Evolutionary conservation across 2,888 invertebrate genomes (phyloP).

Genomic region (Cheilosia impressa): DNA sequence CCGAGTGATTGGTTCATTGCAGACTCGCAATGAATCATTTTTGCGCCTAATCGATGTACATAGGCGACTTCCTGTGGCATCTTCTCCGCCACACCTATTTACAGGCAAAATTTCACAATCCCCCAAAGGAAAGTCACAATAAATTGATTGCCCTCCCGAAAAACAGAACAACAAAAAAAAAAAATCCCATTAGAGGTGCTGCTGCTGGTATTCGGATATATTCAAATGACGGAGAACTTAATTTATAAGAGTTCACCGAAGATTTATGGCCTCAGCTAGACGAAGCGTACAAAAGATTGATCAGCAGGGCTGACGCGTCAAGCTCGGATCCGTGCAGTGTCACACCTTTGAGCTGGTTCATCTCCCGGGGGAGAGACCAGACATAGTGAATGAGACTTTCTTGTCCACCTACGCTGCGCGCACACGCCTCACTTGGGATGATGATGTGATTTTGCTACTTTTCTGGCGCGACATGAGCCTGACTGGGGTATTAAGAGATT

Average conservation of each 20-base stretch:
- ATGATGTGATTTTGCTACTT: slow-evolving; percentile 73
- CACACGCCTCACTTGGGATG: slow-evolving; percentile 47
- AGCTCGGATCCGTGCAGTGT: slow-evolving; percentile 49
- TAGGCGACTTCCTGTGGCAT: slow-evolving; percentile 61
- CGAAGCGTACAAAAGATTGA: slow-evolving; percentile 54
- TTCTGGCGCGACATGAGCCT: slow-evolving; percentile 51
- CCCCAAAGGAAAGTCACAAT: slow-evolving; percentile 52
- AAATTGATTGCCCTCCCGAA: slow-evolving; percentile 16
- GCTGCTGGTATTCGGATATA: slow-evolving; percentile 46
- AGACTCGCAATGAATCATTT: slow-evolving; percentile 28
- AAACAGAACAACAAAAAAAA: slow-evolving; percentile 13
- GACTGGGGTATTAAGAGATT: slow-evolving; percentile 59
- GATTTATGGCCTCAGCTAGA: slow-evolving; percentile 54
- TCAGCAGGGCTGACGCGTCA: slow-evolving; percentile 38
- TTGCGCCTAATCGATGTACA: slow-evolving; percentile 6
- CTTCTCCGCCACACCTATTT: slow-evolving; percentile 62
- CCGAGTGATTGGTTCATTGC: slow-evolving; percentile 29
- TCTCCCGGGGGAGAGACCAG: slow-evolving; percentile 46
- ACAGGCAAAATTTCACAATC: slow-evolving; percentile 25
- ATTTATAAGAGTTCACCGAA: slow-evolving; percentile 64
- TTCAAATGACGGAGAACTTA: slow-evolving; percentile 58
- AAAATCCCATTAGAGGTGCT: slow-evolving; percentile 25
- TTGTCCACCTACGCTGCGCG: slow-evolving; percentile 67
- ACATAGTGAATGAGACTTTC: slow-evolving; percentile 35
- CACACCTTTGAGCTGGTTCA: slow-evolving; percentile 67